phyloP scores from a whole-genome alignment of 2,888 invertebrate species.

The Ectemnius continuus region DNA sequence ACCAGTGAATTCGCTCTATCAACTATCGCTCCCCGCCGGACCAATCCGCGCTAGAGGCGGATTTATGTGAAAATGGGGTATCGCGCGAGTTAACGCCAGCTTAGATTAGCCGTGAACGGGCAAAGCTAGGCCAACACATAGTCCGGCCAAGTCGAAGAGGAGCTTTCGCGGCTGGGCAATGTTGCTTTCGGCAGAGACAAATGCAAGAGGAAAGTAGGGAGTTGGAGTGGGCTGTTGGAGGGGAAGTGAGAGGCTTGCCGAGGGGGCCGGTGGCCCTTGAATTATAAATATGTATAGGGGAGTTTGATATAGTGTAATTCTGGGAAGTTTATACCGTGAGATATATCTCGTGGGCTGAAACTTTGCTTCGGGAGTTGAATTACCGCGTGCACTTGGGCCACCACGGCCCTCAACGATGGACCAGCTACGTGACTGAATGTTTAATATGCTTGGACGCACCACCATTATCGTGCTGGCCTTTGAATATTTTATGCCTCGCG shows the following conservation, averaged over 20 bases:
- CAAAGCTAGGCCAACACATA: conserved; percentile 1
- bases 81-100: no score
- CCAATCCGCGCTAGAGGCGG: no score
- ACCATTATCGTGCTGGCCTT: conserved; percentile 64
- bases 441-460: conserved; percentile 64
- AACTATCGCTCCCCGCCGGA: no score
- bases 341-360: conserved; percentile 49
- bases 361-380: conserved; percentile 59
- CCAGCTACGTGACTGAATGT: conserved; percentile 61
- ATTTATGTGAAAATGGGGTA: no score
- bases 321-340: conserved; percentile 50
- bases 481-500: conserved; percentile 61
- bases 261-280: conserved; percentile 37
- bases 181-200: conserved; percentile 26
- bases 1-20: no score
- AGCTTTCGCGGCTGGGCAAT: conserved; percentile 14
- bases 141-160: background rate
- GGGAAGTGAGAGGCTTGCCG: conserved; percentile 21
- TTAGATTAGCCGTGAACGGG: background rate
- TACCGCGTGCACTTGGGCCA: conserved; percentile 49
- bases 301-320: conserved; percentile 54
- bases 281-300: conserved; percentile 50
- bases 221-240: background rate
- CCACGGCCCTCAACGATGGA: conserved; percentile 40
- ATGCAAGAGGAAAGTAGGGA: conserved; percentile 16